A percentile compares a stretch with the other conserved stretches of the same genome.
phyloP scores from a whole-genome alignment of 2,888 invertebrate genomes.

The Glaucopsyche alexis region DNA sequence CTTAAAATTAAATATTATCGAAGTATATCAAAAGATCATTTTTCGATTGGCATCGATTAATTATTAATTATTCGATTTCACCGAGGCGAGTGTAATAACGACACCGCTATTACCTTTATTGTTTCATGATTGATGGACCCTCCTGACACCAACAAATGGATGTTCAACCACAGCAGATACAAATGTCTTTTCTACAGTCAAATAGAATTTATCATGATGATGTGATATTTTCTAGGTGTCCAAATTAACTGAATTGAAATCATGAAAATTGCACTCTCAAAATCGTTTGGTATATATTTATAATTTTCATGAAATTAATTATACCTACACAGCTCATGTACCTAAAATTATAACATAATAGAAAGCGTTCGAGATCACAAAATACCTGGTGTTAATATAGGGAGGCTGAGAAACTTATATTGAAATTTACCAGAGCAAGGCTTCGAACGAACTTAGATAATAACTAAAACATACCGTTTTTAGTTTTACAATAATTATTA shows the following conservation, averaged over 20 bases:
- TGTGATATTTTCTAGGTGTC: neutral
- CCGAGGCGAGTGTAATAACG: conserved; percentile 32
- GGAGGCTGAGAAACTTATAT: neutral
- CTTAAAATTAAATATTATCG: neutral
- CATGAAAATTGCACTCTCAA: neutral
- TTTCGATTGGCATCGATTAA: conserved; percentile 35
- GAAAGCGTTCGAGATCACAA: neutral
- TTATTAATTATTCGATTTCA: conserved; percentile 37
- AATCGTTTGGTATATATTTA: too few relatives aligned
- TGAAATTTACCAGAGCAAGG: neutral
- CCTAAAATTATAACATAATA: conserved; percentile 4
- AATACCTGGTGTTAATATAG: neutral
- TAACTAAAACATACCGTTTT: neutral
- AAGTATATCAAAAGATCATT: neutral
- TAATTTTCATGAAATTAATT: neutral
- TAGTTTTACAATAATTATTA: neutral
- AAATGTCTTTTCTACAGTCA: conserved; percentile 38
- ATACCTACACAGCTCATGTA: neutral
- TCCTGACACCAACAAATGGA: conserved; percentile 42
- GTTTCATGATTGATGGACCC: conserved; percentile 42
- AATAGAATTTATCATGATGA: conserved; percentile 30
- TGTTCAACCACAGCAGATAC: conserved; percentile 36
- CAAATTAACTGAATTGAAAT: neutral
- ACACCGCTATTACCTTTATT: conserved; percentile 40
- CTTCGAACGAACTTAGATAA: conserved; percentile 12